Percentiles rank a stretch among this genome's conserved stretches.
These are phyloP conservation scores for Theodoxus fluviatilis DNA, from an alignment of 2,888 invertebrate species.

Conservation along the genomic window DNA sequence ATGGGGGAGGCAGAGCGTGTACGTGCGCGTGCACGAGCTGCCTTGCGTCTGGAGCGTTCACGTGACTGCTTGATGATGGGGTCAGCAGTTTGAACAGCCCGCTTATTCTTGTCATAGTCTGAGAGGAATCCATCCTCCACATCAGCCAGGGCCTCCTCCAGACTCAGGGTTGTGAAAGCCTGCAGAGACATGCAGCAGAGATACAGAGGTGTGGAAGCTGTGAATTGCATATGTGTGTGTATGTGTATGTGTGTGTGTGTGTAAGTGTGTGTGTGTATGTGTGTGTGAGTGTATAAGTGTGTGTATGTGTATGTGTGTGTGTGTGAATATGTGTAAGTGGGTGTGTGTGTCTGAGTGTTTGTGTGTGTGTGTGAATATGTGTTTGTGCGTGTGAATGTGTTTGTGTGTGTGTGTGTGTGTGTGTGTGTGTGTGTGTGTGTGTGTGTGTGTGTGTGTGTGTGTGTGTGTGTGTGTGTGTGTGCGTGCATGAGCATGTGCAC, in stretches of 20 bases:
- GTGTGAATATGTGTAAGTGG: no score
- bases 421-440: background rate
- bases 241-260: conserved; percentile 10
- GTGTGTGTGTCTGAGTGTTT: no score
- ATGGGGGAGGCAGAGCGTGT: conserved; percentile 57
- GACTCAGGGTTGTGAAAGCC: conserved; percentile 53
- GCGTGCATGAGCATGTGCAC: background rate
- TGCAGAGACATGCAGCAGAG: no score
- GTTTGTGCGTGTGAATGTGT: no score
- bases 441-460: background rate
- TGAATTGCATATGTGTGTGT: conserved; percentile 7
- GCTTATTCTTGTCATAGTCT: conserved; percentile 47
- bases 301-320: background rate
- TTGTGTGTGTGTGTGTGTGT: conserved; percentile 8
- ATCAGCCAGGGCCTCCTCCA: conserved; percentile 59
- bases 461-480: background rate
- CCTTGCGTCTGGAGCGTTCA: conserved; percentile 42
- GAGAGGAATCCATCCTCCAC: conserved; percentile 56
- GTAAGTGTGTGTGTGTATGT: background rate
- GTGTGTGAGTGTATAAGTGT: background rate
- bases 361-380: no score
- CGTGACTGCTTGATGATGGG: conserved; percentile 42
- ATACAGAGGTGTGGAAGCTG: background rate
- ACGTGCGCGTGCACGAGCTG: conserved; percentile 38
- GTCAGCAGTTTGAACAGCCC: conserved; percentile 37